Conservation (phyloP, 2,797 vertebrate genomes). For the Falco columbarius region DNA sequence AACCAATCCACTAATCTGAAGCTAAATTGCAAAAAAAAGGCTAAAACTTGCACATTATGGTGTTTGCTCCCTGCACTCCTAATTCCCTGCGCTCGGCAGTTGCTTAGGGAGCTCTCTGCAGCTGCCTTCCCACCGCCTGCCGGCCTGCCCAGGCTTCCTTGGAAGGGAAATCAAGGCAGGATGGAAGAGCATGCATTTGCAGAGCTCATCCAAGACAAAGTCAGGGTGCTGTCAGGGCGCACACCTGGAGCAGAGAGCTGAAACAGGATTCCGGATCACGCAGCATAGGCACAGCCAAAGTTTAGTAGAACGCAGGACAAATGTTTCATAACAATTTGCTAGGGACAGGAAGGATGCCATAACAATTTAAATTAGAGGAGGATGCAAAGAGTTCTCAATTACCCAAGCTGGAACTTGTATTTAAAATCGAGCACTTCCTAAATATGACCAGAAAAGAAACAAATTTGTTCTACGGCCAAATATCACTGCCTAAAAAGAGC, state of each 20-base stretch:
- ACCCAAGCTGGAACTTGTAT: neutral
- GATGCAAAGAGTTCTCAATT: neutral
- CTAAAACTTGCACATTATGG: neutral
- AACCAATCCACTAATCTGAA: neutral
- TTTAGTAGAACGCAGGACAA: constrained; percentile 32
- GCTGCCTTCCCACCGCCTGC: neutral
- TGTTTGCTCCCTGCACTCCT: neutral
- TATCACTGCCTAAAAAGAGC: neutral
- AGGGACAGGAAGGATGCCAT: constrained; percentile 33
- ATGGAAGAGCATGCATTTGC: neutral
- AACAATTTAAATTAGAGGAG: constrained; percentile 54
- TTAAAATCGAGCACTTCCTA: neutral
- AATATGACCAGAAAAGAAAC: neutral
- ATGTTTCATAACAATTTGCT: constrained; percentile 25
- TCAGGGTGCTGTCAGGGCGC: neutral
- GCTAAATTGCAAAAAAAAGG: neutral
- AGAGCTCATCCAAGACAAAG: neutral
- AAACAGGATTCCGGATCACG: neutral
- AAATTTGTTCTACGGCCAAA: neutral
- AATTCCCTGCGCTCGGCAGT: neutral
- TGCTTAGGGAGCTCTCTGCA: neutral
- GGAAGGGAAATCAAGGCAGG: neutral
- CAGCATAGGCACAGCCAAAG: neutral
- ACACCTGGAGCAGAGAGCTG: neutral
- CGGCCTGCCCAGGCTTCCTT: neutral